Base-by-base conservation (phyloP, 2,888 invertebrate species). In the Harmothoe impar region DNA sequence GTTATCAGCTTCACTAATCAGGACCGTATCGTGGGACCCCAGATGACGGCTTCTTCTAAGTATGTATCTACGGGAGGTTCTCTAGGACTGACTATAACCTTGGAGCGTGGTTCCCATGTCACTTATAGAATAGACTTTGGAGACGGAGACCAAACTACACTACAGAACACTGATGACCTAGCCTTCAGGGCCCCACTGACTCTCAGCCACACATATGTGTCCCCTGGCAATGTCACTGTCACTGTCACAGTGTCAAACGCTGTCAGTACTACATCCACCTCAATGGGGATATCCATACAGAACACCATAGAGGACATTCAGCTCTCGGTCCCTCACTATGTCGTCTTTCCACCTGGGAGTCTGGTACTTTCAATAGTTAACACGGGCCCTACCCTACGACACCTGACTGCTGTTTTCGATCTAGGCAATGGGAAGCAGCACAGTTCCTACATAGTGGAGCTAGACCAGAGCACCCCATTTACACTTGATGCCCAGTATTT, bases 281-380 rank as follows among this genome's bases (percentile, higher is more conserved):
- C 62, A 68, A 31, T 68, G n/a, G 0, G 10, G 17, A 29, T 89
- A 29, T 12, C 10, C 1, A n/a, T 89, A 20, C 89, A 89, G 68
- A 89, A 89, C 29, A 7, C n/a, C 17, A n/a, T 89, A 0, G 33
- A 17, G 0, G 15, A 17, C 3, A 15, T 89, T 1, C 12, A 25
- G n/a, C 20, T 89, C 3, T 3, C 1, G 15, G 25, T 33, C 12
- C 89, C 89, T 12, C 5, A 5, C 17, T n/a, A 33, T 43, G 68
- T 89, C 10, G 54, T 62, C 62, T 89, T 89, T n/a, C 89, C 89
- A 3, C 89, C 89, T 0, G 89, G 89, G 12, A 29, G 51, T 31
- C 52, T 20, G 0, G 17, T n/a, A 23, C 3, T 81, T 7, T 0
- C 25, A 77, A 3, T 77, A 29, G 17, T 29, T 7, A 77, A 77